phyloP scores from a whole-genome alignment of 2,888 invertebrate species.

The Platycheirus albimanus region DNA sequence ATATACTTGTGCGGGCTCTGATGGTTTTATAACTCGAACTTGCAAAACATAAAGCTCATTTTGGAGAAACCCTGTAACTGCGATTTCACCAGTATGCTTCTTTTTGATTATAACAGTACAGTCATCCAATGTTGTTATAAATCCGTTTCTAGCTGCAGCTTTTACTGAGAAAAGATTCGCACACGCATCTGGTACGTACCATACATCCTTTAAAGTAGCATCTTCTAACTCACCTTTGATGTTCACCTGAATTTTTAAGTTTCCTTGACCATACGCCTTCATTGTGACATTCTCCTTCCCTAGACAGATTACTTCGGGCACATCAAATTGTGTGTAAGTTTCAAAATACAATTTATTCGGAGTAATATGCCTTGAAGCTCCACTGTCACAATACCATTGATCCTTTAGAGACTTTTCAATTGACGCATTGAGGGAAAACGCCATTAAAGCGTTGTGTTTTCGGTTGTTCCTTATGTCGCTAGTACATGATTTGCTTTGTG shows the following conservation, averaged over 20 bases:
- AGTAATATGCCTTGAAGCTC: slow-evolving; percentile 15
- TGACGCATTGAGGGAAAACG: no score
- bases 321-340: slow-evolving; percentile 5
- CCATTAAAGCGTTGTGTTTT: no score
- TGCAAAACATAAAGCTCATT: neutral
- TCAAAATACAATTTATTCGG: slow-evolving; percentile 22
- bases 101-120: slow-evolving; percentile 1
- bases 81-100: neutral
- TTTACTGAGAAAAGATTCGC: neutral
- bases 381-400: slow-evolving; percentile 17
- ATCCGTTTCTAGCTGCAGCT: slow-evolving; percentile 27
- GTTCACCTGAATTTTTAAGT: neutral
- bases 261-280: neutral
- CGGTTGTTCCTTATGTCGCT: no score
- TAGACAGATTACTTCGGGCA: slow-evolving; percentile 29
- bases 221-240: slow-evolving; percentile 5
- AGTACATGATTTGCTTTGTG: no score
- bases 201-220: slow-evolving; percentile 15
- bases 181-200: slow-evolving; percentile 14
- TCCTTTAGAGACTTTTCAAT: no score
- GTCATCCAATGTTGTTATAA: slow-evolving; percentile 1
- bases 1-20: neutral
- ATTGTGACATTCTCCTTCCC: slow-evolving; percentile 24
- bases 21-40: slow-evolving; percentile 5
- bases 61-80: neutral